Percentiles rank a stretch among this genome's conserved stretches.
Evolutionary conservation across 2,888 invertebrate species (phyloP).

Genomic region (Habrosyne pyritoides): DNA sequence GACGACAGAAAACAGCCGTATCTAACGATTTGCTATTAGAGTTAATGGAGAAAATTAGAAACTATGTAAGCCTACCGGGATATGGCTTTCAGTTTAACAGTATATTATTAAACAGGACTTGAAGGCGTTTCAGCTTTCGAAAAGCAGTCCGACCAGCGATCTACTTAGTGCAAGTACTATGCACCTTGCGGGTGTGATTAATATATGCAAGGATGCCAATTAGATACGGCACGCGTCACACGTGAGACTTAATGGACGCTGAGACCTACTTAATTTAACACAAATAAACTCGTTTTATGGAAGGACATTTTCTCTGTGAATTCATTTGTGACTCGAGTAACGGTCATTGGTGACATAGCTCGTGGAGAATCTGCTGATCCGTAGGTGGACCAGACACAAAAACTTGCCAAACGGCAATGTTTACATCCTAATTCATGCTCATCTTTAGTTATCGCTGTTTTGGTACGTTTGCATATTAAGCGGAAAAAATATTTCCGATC

Average conservation of each 20-base stretch:
- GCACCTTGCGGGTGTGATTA: constrained; percentile 54
- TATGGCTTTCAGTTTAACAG: constrained; percentile 63
- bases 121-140: constrained; percentile 61
- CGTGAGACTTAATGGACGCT: constrained; percentile 35
- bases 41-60: constrained; percentile 61
- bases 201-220: constrained; percentile 74
- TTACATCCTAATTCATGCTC: constrained; percentile 9
- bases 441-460: constrained; percentile 3
- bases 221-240: constrained; percentile 65
- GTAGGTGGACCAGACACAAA: constrained; percentile 56
- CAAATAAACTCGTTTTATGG: constrained; percentile 53
- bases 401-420: constrained; percentile 20
- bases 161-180: constrained; percentile 47
- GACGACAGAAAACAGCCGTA: constrained; percentile 46
- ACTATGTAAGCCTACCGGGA: constrained; percentile 51
- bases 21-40: constrained; percentile 25
- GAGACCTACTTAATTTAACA: constrained; percentile 48
- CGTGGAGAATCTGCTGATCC: constrained; percentile 55
- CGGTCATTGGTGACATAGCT: constrained; percentile 63
- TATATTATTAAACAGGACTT: constrained; percentile 63
- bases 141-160: constrained; percentile 53
- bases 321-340: constrained; percentile 44
- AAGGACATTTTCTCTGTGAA: constrained; percentile 54
- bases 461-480: neutral
- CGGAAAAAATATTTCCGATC: neutral